Base-by-base conservation (phyloP, 2,797 vertebrate genomes). In the Luscinia megarhynchos region DNA sequence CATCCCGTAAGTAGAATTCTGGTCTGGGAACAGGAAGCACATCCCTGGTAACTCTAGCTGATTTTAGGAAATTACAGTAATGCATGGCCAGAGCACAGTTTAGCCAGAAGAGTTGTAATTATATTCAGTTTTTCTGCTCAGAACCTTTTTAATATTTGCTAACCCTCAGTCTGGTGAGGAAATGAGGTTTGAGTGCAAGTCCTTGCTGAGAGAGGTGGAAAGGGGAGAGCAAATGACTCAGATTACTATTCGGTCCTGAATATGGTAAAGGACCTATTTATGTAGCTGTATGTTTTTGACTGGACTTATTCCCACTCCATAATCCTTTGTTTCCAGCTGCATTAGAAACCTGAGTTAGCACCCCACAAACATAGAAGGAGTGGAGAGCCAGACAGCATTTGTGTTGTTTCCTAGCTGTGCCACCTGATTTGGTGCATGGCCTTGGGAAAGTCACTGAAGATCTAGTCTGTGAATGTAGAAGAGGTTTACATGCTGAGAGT, bases 1-100 rank as follows among this genome's bases (percentile, higher is more conserved):
- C 11, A 98, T 98, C 77, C 98, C 84, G 99, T 99, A 98, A 99
- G 99, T 98, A 61, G 53, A 63, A 40, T 64, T 61, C n/a, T 20
- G 15, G 10, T 12, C 55, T 80, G 30, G 40, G 32, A 80, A 48
- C 14, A 72, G 8, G 32, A 36, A 68, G 27, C 21, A 20, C 5
- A 36, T 14, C 18, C 14, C 6, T 2, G 9, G 48, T 62, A 46
- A n/a, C 32, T 76, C 55, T 53, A 73, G 15, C 7, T 8, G 15
- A 34, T 32, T 82, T 73, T 40, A 69, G 10, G 10, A n/a, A 73
- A 32, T 53, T 5, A 10, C 29, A 20, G 22, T 45, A 15, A 16
- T 38, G 29, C 15, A 6, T 30, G 9, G 11, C 9, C 17, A 68
- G 58, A 64, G 55, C 9, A 81, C 11, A 6, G 61, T 85, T 75